Conservation (phyloP, 2,113 vertebrate species). For the Hemibagrus wyckioides region DNA sequence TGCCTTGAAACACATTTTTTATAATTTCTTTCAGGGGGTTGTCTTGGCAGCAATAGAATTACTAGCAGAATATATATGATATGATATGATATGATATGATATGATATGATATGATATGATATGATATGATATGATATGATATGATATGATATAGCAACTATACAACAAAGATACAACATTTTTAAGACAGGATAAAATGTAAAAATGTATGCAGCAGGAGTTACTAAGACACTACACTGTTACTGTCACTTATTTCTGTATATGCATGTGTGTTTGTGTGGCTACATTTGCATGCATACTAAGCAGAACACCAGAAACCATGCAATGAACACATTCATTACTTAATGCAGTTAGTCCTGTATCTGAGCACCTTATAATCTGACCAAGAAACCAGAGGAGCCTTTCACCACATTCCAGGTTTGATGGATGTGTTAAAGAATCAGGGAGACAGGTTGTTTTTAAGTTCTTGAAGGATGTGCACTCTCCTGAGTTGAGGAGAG, state of each 20-base stretch:
- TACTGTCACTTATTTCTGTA: not conserved
- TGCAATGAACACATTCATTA: conserved; percentile 23
- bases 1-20: not conserved
- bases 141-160: no score
- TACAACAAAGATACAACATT: not conserved
- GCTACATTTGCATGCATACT: not conserved
- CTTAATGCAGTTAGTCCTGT: conserved; percentile 23
- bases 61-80: no score
- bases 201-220: not conserved
- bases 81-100: no score
- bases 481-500: not conserved
- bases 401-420: not conserved
- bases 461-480: conserved; percentile 25
- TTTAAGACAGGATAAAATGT: not conserved
- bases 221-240: conserved; percentile 10
- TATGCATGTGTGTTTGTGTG: not conserved
- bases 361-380: not conserved
- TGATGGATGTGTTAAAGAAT: conserved; percentile 34
- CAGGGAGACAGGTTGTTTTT: conserved; percentile 13
- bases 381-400: conserved; percentile 24
- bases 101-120: no score
- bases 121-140: no score
- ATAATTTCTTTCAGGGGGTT: not conserved
- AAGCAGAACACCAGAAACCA: not conserved
- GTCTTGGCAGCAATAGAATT: not conserved